Evolutionary conservation across 2,888 invertebrate species (phyloP).

Genomic region (Zygothrica quintamaculata): DNA sequence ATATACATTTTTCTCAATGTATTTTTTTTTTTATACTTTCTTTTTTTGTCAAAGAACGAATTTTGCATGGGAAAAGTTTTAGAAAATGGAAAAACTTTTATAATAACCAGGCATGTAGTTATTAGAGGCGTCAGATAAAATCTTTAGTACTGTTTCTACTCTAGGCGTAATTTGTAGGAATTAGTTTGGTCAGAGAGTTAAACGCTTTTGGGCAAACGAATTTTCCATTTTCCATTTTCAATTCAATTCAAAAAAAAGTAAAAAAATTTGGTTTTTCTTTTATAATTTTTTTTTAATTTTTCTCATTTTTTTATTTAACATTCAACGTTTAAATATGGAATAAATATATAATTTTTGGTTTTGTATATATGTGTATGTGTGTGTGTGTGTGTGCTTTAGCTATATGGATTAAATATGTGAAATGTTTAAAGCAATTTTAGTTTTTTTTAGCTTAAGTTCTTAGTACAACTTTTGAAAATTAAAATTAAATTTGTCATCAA

Average conservation of each 20-base stretch:
- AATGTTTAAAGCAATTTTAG: too few species aligned
- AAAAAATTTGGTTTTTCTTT: conserved; percentile 4
- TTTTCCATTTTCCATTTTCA: conserved; percentile 11
- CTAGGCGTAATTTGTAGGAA: conserved; percentile 51
- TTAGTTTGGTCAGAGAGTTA: conserved; percentile 46
- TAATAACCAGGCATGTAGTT: conserved; percentile 66
- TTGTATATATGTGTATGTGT: too few species aligned
- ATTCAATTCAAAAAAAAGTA: too few species aligned
- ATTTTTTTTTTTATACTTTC: conserved; percentile 8
- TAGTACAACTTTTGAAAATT: too few species aligned
- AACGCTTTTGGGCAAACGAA: conserved; percentile 31
- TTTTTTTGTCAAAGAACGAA: conserved; percentile 16
- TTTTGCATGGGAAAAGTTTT: conserved; percentile 60
- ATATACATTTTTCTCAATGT: neutral
- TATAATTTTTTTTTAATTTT: neutral
- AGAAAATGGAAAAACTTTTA: conserved; percentile 68
- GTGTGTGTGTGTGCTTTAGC: too few species aligned
- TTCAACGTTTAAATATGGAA: neutral
- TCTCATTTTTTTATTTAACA: conserved; percentile 2
- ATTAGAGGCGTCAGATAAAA: conserved; percentile 55
- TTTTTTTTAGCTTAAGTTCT: too few species aligned
- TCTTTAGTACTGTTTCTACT: conserved; percentile 32
- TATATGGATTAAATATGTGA: too few species aligned
- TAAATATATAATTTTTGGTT: neutral
- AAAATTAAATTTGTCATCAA: too few species aligned